A percentile compares a stretch with the other conserved stretches of the same genome.
phyloP scores from a whole-genome alignment of 2,113 vertebrate species.

The Equus quagga region DNA sequence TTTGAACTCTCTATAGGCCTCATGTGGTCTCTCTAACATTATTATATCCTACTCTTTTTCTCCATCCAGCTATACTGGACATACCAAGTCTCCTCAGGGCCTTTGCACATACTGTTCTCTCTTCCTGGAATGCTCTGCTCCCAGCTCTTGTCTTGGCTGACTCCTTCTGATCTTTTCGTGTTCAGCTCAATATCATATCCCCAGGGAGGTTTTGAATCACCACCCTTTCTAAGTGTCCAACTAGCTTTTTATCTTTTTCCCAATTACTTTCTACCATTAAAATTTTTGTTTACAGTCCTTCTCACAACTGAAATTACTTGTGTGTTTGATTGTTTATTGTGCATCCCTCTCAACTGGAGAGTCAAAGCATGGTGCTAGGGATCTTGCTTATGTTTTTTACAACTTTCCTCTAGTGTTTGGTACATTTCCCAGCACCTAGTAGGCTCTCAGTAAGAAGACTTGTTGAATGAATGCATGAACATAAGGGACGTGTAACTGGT shows the following conservation, averaged over 20 bases:
- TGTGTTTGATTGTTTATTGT: background rate
- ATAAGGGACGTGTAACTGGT: background rate
- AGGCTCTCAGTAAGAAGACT: background rate
- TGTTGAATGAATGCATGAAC: background rate
- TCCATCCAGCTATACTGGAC: background rate
- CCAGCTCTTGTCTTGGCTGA: background rate
- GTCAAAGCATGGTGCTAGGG: background rate
- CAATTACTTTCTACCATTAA: background rate
- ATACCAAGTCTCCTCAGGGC: background rate
- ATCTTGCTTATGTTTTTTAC: background rate
- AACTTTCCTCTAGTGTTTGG: background rate
- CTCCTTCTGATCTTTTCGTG: background rate
- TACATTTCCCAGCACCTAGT: background rate
- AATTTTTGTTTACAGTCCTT: background rate
- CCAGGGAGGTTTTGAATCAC: background rate
- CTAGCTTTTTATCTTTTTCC: background rate
- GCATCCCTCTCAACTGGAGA: background rate
- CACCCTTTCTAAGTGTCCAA: background rate
- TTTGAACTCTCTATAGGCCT: background rate
- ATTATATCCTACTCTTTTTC: background rate
- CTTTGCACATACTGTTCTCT: background rate
- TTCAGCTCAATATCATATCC: background rate
- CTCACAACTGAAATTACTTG: conserved; percentile 12
- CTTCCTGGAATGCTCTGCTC: background rate
- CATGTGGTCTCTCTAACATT: background rate